Evolutionary conservation across 2,113 vertebrate genomes (phyloP), one percentile per base, ranked within the genome.

Genomic region (Rhizomys pruinosus): DNA sequence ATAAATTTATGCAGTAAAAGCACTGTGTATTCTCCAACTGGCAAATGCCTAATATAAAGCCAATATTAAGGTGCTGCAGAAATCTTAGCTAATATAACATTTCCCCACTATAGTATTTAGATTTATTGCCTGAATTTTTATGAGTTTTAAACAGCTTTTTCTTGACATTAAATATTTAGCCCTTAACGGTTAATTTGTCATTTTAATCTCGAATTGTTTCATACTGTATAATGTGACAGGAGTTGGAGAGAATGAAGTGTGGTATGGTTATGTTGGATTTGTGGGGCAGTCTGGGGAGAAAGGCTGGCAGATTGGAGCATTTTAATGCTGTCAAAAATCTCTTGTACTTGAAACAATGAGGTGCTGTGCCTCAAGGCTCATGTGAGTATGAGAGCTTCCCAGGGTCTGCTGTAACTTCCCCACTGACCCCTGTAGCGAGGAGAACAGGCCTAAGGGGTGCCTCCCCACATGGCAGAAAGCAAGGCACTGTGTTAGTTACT

Each of bases 151-250:
- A 96, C 61, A 96, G 74, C 57, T 95, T 97, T 95, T 92, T 80
- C 92, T 88, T 81, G 47, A 34, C 92, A 93, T 95, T 97, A 95
- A 98, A 97, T 97, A 97, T 98, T 98, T 94, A 97, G 29, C 80
- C 82, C 84, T 79, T 92, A 94, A 84, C 81, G 42, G 89, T 78
- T 96, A 97, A 97, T 96, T 97, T 95, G 96, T 98, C 97, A 92
- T 94, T 97, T 98, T 92, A 96, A 95, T 96, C 44, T 39, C 20
- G 2, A 95, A 82, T 90, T 93, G 63, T 95, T 97, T 96, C 72
- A 68, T 69, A 12, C 27, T 5, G 69, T 81, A 37, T 44, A n/a
- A 94, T n/a, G 23, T 86, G 94, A 95, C 42, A 27, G 9, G 59
- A 71, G 5, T 86, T 77, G 61, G 61, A 10, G 16, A 57, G 64